A percentile compares a stretch with the other conserved stretches of the same genome.
These are phyloP conservation scores for Mastacembelus armatus DNA, from an alignment of 2,797 vertebrate genomes.

Conservation along the genomic window DNA sequence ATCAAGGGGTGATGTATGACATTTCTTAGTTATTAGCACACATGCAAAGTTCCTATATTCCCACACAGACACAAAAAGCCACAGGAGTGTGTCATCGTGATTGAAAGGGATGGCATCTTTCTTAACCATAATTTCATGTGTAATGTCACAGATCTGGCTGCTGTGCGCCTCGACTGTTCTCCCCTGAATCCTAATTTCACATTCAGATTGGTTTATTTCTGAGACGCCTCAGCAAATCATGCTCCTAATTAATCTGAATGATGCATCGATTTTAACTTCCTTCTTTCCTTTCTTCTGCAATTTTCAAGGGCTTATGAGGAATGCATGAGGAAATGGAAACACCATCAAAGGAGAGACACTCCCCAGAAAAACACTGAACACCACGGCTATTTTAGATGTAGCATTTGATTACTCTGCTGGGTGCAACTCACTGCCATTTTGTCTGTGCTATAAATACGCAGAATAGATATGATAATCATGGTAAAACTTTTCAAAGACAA, in stretches of 20 bases:
- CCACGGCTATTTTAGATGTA: conserved; percentile 11
- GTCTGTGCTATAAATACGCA: background rate
- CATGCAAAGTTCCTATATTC: conserved; percentile 30
- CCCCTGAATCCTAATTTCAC: conserved; percentile 70
- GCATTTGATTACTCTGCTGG: conserved; percentile 22
- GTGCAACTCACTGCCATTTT: background rate
- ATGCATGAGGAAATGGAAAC: conserved; percentile 48
- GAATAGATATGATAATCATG: conserved; percentile 9
- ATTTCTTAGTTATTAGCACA: conserved; percentile 36
- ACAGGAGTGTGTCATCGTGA: conserved; percentile 38
- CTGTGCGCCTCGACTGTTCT: conserved; percentile 31
- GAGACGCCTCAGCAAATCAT: conserved; percentile 64
- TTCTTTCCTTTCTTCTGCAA: conserved; percentile 42
- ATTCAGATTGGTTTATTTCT: conserved; percentile 73
- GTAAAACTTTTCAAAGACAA: conserved; percentile 3
- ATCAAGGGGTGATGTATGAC: conserved; percentile 36
- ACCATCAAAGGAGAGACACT: conserved; percentile 44
- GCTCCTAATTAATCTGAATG: conserved; percentile 75
- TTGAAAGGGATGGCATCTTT: conserved; percentile 55
- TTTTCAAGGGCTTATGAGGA: conserved; percentile 53
- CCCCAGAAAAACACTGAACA: background rate
- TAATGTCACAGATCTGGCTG: conserved; percentile 68
- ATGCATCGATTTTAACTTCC: conserved; percentile 68
- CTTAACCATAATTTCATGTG: conserved; percentile 73
- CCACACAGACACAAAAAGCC: conserved; percentile 12